Base-by-base conservation (phyloP, 2,888 invertebrate species). In the Megaustenia siamemsis region DNA sequence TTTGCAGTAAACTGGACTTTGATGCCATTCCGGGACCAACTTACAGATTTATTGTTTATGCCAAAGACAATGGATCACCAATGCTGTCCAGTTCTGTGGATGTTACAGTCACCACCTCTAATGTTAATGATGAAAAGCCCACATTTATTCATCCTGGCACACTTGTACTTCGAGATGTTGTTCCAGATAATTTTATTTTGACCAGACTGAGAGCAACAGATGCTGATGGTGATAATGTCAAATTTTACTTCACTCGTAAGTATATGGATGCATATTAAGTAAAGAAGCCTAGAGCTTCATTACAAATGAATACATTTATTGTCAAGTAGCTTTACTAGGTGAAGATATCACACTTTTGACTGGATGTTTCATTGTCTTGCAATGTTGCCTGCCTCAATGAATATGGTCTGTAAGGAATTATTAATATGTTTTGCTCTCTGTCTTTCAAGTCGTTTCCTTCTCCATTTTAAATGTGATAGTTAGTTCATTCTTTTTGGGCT, bases 181-280 rank as follows among this genome's bases (percentile, higher is more conserved):
- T 90, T 38, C 87, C 87, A 24, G 83, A 87, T 0, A 98, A 98
- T 92, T 98, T 98, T 8, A 95, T 98, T 73, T 98, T 99, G 0
- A 98, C 98, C 12, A 98, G 98, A 0, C 98, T 99, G 0, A 98
- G 99, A 2, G 98, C 99, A 0, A 98, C 98, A 10, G 99, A 99
- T 93, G 98, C 98, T 94, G 98, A 99, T 94, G 98, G 99, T 18
- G 98, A 99, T 94, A 98, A 98, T 94, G 98, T 99, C 8, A 95
- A 97, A 82, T 98, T 98, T 92, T 97, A 97, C 76, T 95, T 95
- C 83, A 87, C 90, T 77, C 88, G 92, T 92, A 87, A 88, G 90
- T 85, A 32, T 68, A 12, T 12, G n/a, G n/a, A n/a, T n/a, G n/a
- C n/a, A n/a, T n/a, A n/a, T n/a, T n/a, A n/a, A n/a, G n/a, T n/a